phyloP scores from a whole-genome alignment of 2,113 vertebrate genomes.

The Ptyas mucosa region DNA sequence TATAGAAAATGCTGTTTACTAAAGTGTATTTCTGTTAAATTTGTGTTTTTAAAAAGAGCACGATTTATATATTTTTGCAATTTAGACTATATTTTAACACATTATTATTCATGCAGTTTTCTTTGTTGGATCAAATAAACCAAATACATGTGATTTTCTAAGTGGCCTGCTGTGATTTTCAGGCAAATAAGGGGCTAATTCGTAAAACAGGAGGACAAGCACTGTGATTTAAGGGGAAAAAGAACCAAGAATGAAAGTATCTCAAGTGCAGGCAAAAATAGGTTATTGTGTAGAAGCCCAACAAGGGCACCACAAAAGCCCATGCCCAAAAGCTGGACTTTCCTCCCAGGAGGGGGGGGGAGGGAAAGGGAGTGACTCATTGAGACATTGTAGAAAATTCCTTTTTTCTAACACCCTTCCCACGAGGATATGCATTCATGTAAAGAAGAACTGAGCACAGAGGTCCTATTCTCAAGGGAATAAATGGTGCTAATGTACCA shows the following conservation, averaged over 20 bases:
- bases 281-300: not conserved
- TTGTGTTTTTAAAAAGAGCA: not conserved
- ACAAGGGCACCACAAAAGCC: not conserved
- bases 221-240: not conserved
- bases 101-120: slow-evolving; percentile 21
- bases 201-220: not conserved
- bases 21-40: not conserved
- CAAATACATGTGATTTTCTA: not conserved
- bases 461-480: not conserved
- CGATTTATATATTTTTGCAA: not conserved
- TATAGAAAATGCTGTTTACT: not conserved
- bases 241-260: not conserved
- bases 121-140: slow-evolving; percentile 57
- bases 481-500: not conserved
- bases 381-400: not conserved
- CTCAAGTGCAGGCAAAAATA: not conserved
- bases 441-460: not conserved
- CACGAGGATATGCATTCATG: fast-evolving
- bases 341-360: not conserved
- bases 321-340: not conserved
- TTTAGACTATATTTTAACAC: slow-evolving; percentile 45
- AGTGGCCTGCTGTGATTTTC: not conserved
- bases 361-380: not conserved
- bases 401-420: not conserved
- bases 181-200: not conserved